Evolutionary conservation across 2,797 vertebrate genomes (phyloP).

Genomic region (Leuciscus waleckii): DNA sequence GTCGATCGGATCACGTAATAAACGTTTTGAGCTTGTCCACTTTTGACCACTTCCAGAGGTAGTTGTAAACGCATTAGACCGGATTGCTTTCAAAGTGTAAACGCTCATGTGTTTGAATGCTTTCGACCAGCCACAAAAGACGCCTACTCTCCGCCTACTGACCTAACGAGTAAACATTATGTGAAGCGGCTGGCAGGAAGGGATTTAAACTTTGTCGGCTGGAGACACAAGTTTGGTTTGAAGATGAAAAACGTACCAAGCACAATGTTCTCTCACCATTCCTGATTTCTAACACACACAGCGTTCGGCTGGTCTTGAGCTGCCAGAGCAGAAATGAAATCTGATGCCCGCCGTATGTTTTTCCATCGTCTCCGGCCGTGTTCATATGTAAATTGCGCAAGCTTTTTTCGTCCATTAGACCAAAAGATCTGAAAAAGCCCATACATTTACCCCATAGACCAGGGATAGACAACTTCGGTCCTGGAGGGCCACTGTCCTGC

Average conservation of each 20-base stretch:
- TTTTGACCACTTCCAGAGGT: neutral
- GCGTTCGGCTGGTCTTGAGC: neutral
- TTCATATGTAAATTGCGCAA: no score
- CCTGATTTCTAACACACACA: no score
- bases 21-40: no score
- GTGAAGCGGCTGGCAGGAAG: no score
- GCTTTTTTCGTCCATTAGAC: no score
- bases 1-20: neutral
- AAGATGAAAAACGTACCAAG: neutral
- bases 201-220: neutral
- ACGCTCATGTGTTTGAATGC: neutral
- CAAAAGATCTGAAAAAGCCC: no score
- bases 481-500: no score
- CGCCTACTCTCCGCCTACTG: neutral
- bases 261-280: neutral
- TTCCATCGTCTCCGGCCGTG: no score
- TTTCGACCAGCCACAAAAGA: neutral
- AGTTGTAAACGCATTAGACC: neutral
- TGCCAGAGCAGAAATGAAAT: neutral
- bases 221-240: neutral
- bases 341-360: neutral
- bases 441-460: no score
- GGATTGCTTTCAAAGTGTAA: neutral
- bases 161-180: neutral
- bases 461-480: no score